These are phyloP conservation scores for Serilophus lunatus DNA, from an alignment of 2,113 vertebrate genomes.

Conservation along the genomic window DNA sequence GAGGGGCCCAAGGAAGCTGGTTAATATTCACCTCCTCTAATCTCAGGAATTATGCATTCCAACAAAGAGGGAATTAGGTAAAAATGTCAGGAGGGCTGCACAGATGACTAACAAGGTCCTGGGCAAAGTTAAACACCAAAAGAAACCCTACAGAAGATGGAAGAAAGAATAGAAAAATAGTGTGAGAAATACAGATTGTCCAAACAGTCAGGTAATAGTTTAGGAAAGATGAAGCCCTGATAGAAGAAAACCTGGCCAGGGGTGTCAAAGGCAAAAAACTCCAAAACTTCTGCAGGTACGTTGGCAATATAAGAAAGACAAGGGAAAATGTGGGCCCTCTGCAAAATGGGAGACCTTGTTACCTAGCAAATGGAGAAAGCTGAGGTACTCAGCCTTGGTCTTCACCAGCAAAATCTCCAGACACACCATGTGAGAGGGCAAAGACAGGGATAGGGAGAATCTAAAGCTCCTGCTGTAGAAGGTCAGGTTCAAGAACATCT, in stretches of 20 bases:
- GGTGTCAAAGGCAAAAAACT: background rate
- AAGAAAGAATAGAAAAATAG: background rate
- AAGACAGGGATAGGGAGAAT: background rate
- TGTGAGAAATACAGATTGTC: background rate
- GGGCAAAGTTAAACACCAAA: background rate
- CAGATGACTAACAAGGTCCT: background rate
- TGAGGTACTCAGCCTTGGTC: background rate
- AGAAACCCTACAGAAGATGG: background rate
- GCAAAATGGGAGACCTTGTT: background rate
- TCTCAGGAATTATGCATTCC: background rate
- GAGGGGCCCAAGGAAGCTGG: background rate
- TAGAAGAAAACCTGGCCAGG: background rate
- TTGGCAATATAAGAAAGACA: background rate
- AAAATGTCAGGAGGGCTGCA: background rate
- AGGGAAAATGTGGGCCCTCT: background rate
- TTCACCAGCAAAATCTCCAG: background rate
- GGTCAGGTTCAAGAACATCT: background rate
- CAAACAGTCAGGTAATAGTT: background rate
- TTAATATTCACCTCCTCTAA: background rate
- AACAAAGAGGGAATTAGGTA: background rate
- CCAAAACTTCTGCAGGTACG: background rate
- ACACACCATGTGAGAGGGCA: background rate
- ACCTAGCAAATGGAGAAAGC: background rate
- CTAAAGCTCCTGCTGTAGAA: background rate
- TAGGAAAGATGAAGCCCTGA: background rate